Evolutionary conservation across 2,888 invertebrate genomes (phyloP).

Genomic region (Tanytarsus gracilentus): DNA sequence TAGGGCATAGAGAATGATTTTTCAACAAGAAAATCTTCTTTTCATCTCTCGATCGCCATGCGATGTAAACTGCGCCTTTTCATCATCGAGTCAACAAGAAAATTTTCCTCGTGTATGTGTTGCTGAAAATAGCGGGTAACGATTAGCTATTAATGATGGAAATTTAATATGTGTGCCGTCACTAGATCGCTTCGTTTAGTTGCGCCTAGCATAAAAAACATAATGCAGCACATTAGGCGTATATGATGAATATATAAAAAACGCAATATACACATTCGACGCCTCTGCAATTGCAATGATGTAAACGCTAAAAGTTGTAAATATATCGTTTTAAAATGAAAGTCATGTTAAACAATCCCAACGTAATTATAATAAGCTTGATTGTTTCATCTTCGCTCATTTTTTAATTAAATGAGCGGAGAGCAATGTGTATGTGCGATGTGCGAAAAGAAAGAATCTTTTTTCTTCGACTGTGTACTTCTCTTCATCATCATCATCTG

Average conservation of each 20-base stretch:
- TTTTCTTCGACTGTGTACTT: neutral
- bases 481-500: neutral
- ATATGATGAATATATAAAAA: too few species aligned
- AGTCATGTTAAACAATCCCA: slow-evolving; percentile 16
- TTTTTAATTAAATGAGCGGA: slow-evolving; percentile 25
- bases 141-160: slow-evolving; percentile 28
- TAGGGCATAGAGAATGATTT: slow-evolving; percentile 10
- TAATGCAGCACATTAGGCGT: neutral
- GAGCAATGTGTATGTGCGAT: too few species aligned
- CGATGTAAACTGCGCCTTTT: too few species aligned
- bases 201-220: neutral
- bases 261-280: neutral
- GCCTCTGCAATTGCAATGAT: neutral
- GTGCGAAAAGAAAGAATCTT: neutral
- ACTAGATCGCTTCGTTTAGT: neutral
- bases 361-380: slow-evolving; percentile 26
- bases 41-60: too few species aligned
- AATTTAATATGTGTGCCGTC: slow-evolving; percentile 14
- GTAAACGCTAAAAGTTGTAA: too few species aligned
- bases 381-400: slow-evolving; percentile 27
- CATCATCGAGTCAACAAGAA: too few species aligned
- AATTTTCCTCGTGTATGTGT: too few species aligned
- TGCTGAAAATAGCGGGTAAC: slow-evolving; percentile 7
- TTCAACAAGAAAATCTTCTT: neutral
- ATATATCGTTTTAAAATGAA: slow-evolving; percentile 5